phyloP scores from a whole-genome alignment of 2,888 invertebrate species.

The Macaria liturata region DNA sequence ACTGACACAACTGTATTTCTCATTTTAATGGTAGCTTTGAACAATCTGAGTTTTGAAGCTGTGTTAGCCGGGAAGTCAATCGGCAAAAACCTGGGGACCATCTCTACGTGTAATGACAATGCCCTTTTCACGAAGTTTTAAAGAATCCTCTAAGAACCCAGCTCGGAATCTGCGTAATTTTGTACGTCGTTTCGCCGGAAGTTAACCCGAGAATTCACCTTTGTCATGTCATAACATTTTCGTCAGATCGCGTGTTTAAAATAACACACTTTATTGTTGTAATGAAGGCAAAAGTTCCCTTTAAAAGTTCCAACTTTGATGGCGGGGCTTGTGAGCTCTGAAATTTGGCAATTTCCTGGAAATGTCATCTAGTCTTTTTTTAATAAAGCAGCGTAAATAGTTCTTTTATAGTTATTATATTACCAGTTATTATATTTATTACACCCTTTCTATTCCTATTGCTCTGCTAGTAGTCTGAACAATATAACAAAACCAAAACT shows the following conservation, averaged over 20 bases:
- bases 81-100: not conserved
- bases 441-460: too few relatives aligned
- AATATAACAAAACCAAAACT: too few relatives aligned
- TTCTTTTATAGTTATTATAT: too few relatives aligned
- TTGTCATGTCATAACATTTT: conserved; percentile 48
- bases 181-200: conserved; percentile 35
- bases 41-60: too few relatives aligned
- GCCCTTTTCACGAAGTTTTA: conserved; percentile 36
- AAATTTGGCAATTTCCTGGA: too few relatives aligned
- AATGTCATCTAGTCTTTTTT: too few relatives aligned
- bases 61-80: too few relatives aligned
- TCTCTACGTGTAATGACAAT: conserved; percentile 24
- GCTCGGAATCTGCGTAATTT: conserved; percentile 46
- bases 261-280: conserved; percentile 14
- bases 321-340: not conserved
- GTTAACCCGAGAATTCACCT: conserved; percentile 44
- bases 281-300: conserved; percentile 12
- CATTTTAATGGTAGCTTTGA: too few relatives aligned
- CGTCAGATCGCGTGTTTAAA: conserved; percentile 20
- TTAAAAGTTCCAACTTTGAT: conserved; percentile 9
- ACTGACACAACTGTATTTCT: too few relatives aligned
- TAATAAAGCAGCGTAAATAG: too few relatives aligned
- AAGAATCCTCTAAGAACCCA: conserved; percentile 41
- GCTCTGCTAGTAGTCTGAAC: too few relatives aligned
- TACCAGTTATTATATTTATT: too few relatives aligned